Evolutionary conservation across 2,113 vertebrate species (phyloP).

Genomic region (Dipodomys merriami): DNA sequence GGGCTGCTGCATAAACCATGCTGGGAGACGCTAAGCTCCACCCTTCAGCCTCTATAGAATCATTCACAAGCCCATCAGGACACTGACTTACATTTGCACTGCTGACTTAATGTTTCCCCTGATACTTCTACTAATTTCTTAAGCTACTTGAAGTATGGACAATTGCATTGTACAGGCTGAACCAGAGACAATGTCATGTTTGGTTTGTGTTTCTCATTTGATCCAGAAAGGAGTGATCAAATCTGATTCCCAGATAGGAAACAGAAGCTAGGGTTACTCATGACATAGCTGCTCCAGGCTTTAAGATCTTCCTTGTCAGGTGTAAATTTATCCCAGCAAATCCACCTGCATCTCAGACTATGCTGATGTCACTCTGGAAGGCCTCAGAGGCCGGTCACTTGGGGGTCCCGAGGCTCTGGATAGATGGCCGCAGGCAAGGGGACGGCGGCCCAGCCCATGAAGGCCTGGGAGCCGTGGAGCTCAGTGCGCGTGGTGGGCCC

Average conservation of each 20-base stretch:
- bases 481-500: fast-evolving
- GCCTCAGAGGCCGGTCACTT: neutral
- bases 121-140: neutral
- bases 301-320: neutral
- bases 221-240: fast-evolving
- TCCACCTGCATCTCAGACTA: neutral
- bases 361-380: neutral
- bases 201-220: neutral
- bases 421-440: neutral
- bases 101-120: neutral
- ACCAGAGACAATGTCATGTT: neutral
- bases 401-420: too few species aligned
- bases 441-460: too few species aligned
- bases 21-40: too few species aligned
- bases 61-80: neutral
- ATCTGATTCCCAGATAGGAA: neutral
- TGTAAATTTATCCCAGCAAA: neutral
- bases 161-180: neutral
- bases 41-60: fast-evolving
- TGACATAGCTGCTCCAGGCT: neutral
- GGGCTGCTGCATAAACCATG: neutral
- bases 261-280: neutral
- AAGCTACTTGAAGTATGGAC: neutral
- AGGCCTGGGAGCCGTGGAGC: neutral
- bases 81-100: neutral